phyloP scores from a whole-genome alignment of 1,140 invertebrate species.

The Luehdorfia chinensis region DNA sequence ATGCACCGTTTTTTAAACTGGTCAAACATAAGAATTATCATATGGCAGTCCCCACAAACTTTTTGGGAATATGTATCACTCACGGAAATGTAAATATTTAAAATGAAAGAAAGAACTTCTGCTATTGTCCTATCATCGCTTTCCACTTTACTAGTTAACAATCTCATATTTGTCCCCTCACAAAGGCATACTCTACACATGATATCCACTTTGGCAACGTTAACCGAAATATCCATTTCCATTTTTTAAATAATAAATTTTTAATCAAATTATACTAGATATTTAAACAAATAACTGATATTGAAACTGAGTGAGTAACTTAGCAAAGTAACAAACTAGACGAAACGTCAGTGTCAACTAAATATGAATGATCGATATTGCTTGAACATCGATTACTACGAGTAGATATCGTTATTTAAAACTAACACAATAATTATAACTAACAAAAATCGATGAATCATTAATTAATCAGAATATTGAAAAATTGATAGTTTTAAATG shows the following conservation, averaged over 20 bases:
- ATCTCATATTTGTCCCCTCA: conserved; percentile 35
- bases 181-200: conserved; percentile 48
- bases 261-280: conserved; percentile 10
- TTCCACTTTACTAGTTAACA: conserved; percentile 37
- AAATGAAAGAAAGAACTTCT: conserved; percentile 40
- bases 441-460: too few species aligned
- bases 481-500: too few species aligned
- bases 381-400: too few species aligned
- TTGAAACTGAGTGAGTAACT: too few species aligned
- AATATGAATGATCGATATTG: too few species aligned
- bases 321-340: conserved; percentile 1
- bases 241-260: neutral
- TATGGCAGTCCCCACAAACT: conserved; percentile 45
- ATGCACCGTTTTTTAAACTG: conserved; percentile 51
- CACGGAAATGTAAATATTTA: conserved; percentile 40
- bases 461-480: too few species aligned
- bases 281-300: too few species aligned
- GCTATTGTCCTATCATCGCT: conserved; percentile 36
- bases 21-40: conserved; percentile 39
- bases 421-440: too few species aligned
- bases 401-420: too few species aligned
- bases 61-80: conserved; percentile 45
- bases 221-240: conserved; percentile 14
- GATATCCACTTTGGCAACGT: conserved; percentile 22
- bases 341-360: neutral